A percentile compares a stretch with the other conserved stretches of the same genome.
Evolutionary conservation across 2,797 vertebrate genomes (phyloP).

Genomic region (Hoplostethus mediterraneus): DNA sequence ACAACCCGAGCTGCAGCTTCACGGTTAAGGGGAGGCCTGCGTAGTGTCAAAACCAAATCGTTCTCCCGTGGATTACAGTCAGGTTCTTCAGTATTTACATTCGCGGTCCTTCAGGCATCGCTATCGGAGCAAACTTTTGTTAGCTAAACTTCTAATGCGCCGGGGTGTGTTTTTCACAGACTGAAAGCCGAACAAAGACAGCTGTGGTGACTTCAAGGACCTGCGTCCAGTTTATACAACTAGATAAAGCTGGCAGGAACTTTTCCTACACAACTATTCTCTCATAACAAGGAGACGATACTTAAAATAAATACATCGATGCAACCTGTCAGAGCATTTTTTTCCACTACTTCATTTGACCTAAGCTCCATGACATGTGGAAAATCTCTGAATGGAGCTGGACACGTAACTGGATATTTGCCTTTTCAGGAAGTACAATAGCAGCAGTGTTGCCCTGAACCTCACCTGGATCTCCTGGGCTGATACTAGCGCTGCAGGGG

Average conservation of each 20-base stretch:
- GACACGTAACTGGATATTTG: slow-evolving; percentile 73
- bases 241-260: no score
- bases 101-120: slow-evolving; percentile 16
- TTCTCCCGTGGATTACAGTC: slow-evolving; percentile 5
- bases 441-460: slow-evolving; percentile 38
- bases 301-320: slow-evolving; percentile 13
- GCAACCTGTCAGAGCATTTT: slow-evolving; percentile 31
- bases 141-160: slow-evolving; percentile 10
- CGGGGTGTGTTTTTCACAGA: slow-evolving; percentile 31
- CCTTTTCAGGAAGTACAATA: slow-evolving; percentile 71
- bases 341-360: slow-evolving; percentile 54
- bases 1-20: slow-evolving; percentile 5
- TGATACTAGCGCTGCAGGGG: slow-evolving; percentile 38
- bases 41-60: background rate
- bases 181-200: slow-evolving; percentile 20
- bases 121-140: slow-evolving; percentile 21
- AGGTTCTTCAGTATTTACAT: slow-evolving; percentile 12
- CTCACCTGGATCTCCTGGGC: slow-evolving; percentile 45
- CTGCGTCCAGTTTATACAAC: slow-evolving; percentile 37
- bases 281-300: background rate
- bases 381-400: slow-evolving; percentile 56
- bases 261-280: no score
- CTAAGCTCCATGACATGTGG: slow-evolving; percentile 51
- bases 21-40: slow-evolving; percentile 3
- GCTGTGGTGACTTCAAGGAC: slow-evolving; percentile 19